Conservation (phyloP, 2,888 invertebrate genomes). For the Erynnis tages region DNA sequence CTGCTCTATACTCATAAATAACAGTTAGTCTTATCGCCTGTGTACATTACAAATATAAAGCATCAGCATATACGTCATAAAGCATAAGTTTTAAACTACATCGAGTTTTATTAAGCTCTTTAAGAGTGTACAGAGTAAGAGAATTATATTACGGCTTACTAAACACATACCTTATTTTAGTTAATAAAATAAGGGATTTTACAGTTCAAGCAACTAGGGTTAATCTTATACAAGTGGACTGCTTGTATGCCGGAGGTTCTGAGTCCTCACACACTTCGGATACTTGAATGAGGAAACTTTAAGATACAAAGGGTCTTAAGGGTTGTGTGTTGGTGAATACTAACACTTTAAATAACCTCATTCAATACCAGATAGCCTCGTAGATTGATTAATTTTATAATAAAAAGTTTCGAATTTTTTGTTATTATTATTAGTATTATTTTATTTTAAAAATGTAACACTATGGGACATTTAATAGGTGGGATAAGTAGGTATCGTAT, state of each 20-base stretch:
- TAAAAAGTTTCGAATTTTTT: too few species aligned
- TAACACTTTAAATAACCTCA: constrained; percentile 5
- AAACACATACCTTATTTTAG: constrained; percentile 4
- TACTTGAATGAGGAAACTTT: constrained; percentile 40
- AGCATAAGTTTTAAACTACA: constrained; percentile 4
- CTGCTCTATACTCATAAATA: too few species aligned
- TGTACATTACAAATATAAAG: too few species aligned
- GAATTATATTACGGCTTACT: constrained; percentile 15
- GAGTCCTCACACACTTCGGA: constrained; percentile 33
- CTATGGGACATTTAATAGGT: too few species aligned
- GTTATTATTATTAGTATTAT: too few species aligned
- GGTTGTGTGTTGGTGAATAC: constrained; percentile 19
- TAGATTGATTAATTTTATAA: too few species aligned
- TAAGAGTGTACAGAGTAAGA: constrained; percentile 4
- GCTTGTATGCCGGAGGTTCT: constrained; percentile 19
- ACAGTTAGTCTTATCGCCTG: too few species aligned
- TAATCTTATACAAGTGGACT: constrained; percentile 21
- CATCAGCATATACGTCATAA: too few species aligned
- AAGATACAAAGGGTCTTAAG: constrained; percentile 37
- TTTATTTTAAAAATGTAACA: too few species aligned
- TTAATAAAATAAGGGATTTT: constrained; percentile 24
- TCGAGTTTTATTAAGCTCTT: constrained; percentile 8
- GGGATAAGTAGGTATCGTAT: too few species aligned
- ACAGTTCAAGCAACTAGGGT: constrained; percentile 18
- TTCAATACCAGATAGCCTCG: not conserved